Evolutionary conservation across 2,797 vertebrate species (phyloP), one percentile per base, ranked within the genome.

Genomic region (Pangasius djambal): DNA sequence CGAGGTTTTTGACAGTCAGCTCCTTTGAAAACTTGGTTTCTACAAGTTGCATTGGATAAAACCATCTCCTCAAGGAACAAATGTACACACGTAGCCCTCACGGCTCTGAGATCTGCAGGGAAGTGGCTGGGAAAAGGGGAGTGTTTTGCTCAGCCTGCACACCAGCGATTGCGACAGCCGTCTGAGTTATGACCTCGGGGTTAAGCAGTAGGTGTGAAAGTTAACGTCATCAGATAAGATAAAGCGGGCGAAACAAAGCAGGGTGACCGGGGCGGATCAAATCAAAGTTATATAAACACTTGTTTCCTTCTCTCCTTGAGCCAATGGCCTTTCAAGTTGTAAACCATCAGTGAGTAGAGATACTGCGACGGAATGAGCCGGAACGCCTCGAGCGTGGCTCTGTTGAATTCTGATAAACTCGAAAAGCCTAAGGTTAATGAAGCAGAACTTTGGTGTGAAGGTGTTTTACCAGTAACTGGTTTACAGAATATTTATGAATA

Each of bases 221-320:
- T 94, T 92, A 93, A 92, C 92, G 91, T 94, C 95, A 95, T 96
- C 94, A 94, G 81, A 96, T 96, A 94, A 95, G 95, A 96, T 95
- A 94, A 90, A 77, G 92, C 88, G 12, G 88, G 81, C 89, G 91
- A 93, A 94, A 94, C 88, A 92, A 93, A 94, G 93, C 89, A 91
- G 91, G 67, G 90, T 85, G 91, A 92, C 87, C 89, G 92, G 90
- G 92, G 87, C 87, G 83, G 92, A 92, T 74, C 89, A 91, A 89
- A 92, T 61, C 82, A 65, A 7, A 90, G 94, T 94, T 95, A 93
- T 93, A 93, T 93, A 94, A 96, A 95, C 92, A 94, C 85, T 37
- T 12, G 18, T 59, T 86, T 86, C 86, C 55, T 88, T 89, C 69
- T 70, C 86, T 86, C 55, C 50, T 86, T 40, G 77, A 83, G 85